Conservation (phyloP, 2,113 vertebrate species). For the Ondatra zibethicus region DNA sequence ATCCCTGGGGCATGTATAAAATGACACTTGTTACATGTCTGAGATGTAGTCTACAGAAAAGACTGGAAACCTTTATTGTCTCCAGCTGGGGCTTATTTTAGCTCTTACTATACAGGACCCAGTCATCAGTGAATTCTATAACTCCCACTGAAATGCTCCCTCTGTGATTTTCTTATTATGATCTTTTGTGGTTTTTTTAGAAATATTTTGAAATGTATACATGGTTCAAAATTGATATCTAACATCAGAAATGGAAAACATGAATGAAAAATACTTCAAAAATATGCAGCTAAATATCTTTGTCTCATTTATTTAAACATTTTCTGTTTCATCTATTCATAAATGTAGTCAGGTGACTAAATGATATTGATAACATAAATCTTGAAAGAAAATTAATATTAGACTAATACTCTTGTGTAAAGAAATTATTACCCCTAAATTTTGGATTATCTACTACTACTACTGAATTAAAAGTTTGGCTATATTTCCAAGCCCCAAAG, state of each 20-base stretch:
- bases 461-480: slow-evolving; percentile 24
- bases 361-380: not conserved
- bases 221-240: not conserved
- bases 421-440: not conserved
- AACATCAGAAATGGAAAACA: not conserved
- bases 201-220: not conserved
- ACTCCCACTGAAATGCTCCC: not conserved
- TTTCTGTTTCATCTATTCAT: slow-evolving; percentile 23
- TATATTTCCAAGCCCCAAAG: not conserved
- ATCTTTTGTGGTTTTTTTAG: slow-evolving; percentile 15
- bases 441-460: not conserved
- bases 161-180: not conserved
- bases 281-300: not conserved
- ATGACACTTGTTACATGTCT: slow-evolving; percentile 73
- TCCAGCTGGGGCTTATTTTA: slow-evolving; percentile 45
- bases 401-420: not conserved
- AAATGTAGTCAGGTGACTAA: not conserved
- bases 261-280: not conserved
- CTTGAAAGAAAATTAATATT: slow-evolving; percentile 36
- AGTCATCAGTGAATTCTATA: not conserved
- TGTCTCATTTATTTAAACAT: not conserved
- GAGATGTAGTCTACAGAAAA: slow-evolving; percentile 64
- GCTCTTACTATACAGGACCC: not conserved
- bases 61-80: slow-evolving; percentile 51
- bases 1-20: slow-evolving; percentile 64